phyloP scores from a whole-genome alignment of 2,888 invertebrate genomes.

The Drosophila cyrtoloma region DNA sequence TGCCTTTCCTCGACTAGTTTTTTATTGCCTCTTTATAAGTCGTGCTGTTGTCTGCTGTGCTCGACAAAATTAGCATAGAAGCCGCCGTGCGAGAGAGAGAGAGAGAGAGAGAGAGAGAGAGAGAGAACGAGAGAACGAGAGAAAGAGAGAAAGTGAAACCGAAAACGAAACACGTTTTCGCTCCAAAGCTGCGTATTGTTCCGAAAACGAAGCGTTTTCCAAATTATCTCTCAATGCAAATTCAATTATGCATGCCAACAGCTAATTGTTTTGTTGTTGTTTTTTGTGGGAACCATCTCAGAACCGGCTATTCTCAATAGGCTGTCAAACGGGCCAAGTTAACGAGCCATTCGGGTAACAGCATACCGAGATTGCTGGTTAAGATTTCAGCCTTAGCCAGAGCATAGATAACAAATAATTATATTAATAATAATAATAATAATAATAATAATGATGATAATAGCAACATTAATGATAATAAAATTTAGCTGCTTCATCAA shows the following conservation, averaged over 20 bases:
- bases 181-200: slow-evolving; percentile 30
- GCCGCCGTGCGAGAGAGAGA: neutral
- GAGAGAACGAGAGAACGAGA: neutral
- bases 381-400: neutral
- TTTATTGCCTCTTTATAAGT: slow-evolving; percentile 33
- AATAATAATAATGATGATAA: neutral
- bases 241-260: neutral
- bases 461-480: no score
- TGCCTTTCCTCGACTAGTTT: slow-evolving; percentile 40
- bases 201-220: slow-evolving; percentile 35
- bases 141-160: slow-evolving; percentile 45
- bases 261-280: neutral
- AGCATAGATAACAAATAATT: neutral
- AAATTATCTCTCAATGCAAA: slow-evolving; percentile 27
- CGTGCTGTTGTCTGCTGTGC: slow-evolving; percentile 23
- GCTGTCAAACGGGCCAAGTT: neutral
- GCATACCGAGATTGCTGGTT: neutral
- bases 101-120: no score
- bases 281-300: neutral
- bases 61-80: slow-evolving; percentile 50
- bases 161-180: slow-evolving; percentile 46
- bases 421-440: neutral
- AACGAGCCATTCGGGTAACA: neutral
- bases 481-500: neutral
- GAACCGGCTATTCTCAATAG: neutral